phyloP scores from a whole-genome alignment of 2,888 invertebrate genomes.

The Lepidochrysops patricia region DNA sequence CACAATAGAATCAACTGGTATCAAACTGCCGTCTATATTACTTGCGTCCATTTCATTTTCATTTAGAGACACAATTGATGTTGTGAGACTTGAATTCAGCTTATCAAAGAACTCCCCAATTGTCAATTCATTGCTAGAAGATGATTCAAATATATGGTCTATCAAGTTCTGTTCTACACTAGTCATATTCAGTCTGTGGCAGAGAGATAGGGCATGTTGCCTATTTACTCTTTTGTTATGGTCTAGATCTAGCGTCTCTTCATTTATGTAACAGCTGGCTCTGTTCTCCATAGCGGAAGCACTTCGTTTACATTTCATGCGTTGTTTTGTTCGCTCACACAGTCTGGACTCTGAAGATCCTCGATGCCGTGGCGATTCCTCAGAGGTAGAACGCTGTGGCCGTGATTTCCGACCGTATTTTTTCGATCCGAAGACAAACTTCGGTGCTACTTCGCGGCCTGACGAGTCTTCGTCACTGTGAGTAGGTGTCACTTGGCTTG shows the following conservation, averaged over 20 bases:
- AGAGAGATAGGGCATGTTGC: slow-evolving; percentile 49
- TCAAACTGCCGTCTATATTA: slow-evolving; percentile 25
- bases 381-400: slow-evolving; percentile 55
- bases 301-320: slow-evolving; percentile 43
- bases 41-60: slow-evolving; percentile 12
- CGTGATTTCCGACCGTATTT: slow-evolving; percentile 84
- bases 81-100: slow-evolving; percentile 47
- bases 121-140: slow-evolving; percentile 41
- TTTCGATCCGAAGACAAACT: slow-evolving; percentile 82
- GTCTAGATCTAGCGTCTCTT: slow-evolving; percentile 34
- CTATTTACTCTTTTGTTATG: slow-evolving; percentile 50
- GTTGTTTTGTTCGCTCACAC: slow-evolving; percentile 35
- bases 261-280: slow-evolving; percentile 23
- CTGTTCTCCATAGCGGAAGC: slow-evolving; percentile 46
- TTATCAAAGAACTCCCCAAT: slow-evolving; percentile 64
- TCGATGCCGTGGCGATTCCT: slow-evolving; percentile 35
- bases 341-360: slow-evolving; percentile 51
- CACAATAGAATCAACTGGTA: slow-evolving; percentile 71
- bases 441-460: slow-evolving; percentile 82
- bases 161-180: slow-evolving; percentile 47
- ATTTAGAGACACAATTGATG: slow-evolving; percentile 33
- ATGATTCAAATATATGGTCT: slow-evolving; percentile 48
- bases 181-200: slow-evolving; percentile 52
- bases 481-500: slow-evolving; percentile 28
- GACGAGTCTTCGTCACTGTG: slow-evolving; percentile 72